These are phyloP conservation scores for Conger conger DNA, from an alignment of 2,113 vertebrate species.

Conservation along the genomic window DNA sequence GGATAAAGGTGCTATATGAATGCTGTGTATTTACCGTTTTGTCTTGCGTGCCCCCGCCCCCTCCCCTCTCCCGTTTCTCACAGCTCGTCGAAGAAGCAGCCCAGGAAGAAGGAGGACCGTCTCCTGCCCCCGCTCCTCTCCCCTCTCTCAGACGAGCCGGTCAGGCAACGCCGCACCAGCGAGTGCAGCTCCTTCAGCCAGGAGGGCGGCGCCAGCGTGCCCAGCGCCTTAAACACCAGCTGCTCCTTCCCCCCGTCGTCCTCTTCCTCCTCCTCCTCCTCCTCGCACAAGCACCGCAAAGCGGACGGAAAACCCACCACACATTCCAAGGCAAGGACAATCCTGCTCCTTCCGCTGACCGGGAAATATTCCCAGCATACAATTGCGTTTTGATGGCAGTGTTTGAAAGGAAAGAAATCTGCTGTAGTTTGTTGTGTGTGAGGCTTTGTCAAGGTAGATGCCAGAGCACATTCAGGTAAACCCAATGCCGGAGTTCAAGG, in stretches of 20 bases:
- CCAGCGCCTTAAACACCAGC: slow-evolving; percentile 36
- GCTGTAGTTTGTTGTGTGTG: neutral
- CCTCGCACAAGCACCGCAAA: slow-evolving; percentile 79
- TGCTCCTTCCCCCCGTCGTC: slow-evolving; percentile 42
- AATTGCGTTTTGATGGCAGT: neutral
- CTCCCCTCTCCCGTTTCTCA: neutral
- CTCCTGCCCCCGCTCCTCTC: slow-evolving; percentile 88
- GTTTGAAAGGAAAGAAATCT: neutral
- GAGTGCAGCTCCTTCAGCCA: slow-evolving; percentile 74
- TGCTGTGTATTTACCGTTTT: too few species aligned
- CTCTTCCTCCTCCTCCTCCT: slow-evolving; percentile 64
- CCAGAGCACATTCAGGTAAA: neutral
- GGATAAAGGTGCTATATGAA: too few species aligned
- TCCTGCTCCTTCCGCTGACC: slow-evolving; percentile 40
- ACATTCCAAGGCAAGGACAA: slow-evolving; percentile 75
- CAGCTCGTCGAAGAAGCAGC: slow-evolving; percentile 78
- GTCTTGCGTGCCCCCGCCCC: too few species aligned
- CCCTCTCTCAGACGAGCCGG: slow-evolving; percentile 80
- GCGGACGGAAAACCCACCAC: slow-evolving; percentile 78
- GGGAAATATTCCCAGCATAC: neutral
- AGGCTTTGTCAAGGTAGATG: neutral
- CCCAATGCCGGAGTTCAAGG: neutral
- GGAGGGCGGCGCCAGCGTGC: slow-evolving; percentile 59
- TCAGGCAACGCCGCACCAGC: slow-evolving; percentile 67
- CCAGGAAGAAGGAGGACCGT: slow-evolving; percentile 84